Evolutionary conservation across 2,888 invertebrate genomes (phyloP).

Genomic region (Andrena fulva): DNA sequence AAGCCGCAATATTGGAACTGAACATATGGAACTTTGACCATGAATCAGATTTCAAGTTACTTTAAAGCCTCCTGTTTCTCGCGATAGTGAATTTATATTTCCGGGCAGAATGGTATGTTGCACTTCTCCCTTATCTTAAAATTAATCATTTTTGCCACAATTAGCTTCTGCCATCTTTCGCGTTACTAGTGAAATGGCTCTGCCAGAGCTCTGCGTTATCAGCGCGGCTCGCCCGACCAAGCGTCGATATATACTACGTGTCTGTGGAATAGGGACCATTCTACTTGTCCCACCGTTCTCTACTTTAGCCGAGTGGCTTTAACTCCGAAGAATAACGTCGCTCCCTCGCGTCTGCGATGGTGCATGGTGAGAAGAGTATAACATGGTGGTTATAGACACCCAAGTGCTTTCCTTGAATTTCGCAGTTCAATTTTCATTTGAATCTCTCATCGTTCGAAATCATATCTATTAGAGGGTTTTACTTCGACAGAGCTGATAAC

Average conservation of each 20-base stretch:
- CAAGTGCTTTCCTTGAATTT: background rate
- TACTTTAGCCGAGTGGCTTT: constrained; percentile 26
- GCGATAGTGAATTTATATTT: background rate
- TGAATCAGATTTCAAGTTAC: background rate
- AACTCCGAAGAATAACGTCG: background rate
- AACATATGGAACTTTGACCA: background rate
- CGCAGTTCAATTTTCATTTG: background rate
- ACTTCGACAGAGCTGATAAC: background rate
- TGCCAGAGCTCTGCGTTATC: constrained; percentile 57
- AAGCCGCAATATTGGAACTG: background rate
- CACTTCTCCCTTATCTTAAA: background rate
- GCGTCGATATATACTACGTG: constrained; percentile 41
- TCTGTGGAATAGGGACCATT: constrained; percentile 25
- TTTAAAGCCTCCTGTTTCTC: background rate
- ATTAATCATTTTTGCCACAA: constrained; percentile 4
- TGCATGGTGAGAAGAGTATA: background rate
- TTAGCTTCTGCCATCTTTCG: constrained; percentile 37
- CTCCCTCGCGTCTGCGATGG: background rate
- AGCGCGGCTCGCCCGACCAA: constrained; percentile 34
- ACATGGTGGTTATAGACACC: background rate
- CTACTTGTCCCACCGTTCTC: constrained; percentile 49
- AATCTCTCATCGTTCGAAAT: background rate
- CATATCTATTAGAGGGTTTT: background rate
- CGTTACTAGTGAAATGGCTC: background rate
- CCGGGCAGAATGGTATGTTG: background rate